A percentile compares a stretch with the other conserved stretches of the same genome.
Conservation (phyloP, 2,888 invertebrate genomes). For the Aplocera efformata region DNA sequence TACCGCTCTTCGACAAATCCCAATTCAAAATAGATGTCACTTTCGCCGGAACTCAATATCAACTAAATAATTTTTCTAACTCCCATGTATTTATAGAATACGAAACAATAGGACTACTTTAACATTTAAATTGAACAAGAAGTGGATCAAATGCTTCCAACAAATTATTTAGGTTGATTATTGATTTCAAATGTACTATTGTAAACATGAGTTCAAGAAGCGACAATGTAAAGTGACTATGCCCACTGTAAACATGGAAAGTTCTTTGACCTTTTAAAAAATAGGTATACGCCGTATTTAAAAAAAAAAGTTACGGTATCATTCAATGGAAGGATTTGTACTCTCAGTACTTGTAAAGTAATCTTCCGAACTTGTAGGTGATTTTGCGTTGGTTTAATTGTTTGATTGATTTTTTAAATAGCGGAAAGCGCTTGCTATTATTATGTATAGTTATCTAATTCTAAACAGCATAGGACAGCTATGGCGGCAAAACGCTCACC, state of each 20-base stretch:
- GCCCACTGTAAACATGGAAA: not conserved
- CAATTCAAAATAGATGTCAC: constrained; percentile 6
- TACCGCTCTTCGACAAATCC: constrained; percentile 10
- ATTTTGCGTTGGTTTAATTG: too few species aligned
- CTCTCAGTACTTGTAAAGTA: too few species aligned
- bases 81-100: constrained; percentile 27
- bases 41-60: constrained; percentile 1
- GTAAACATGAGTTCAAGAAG: constrained; percentile 9
- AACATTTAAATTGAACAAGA: constrained; percentile 23
- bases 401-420: too few species aligned
- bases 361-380: too few species aligned
- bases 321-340: too few species aligned
- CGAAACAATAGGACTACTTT: constrained; percentile 25
- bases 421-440: too few species aligned
- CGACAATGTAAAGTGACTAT: constrained; percentile 2
- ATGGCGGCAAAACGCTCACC: too few species aligned
- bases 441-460: too few species aligned
- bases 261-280: not conserved
- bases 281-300: too few species aligned
- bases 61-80: constrained; percentile 14
- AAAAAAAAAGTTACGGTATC: too few species aligned
- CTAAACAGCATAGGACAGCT: too few species aligned
- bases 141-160: constrained; percentile 16
- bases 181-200: constrained; percentile 14
- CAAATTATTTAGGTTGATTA: constrained; percentile 4